Evolutionary conservation across 2,113 vertebrate species (phyloP), one percentile per base, ranked within the genome.

Genomic region (Oxyruncus cristatus): DNA sequence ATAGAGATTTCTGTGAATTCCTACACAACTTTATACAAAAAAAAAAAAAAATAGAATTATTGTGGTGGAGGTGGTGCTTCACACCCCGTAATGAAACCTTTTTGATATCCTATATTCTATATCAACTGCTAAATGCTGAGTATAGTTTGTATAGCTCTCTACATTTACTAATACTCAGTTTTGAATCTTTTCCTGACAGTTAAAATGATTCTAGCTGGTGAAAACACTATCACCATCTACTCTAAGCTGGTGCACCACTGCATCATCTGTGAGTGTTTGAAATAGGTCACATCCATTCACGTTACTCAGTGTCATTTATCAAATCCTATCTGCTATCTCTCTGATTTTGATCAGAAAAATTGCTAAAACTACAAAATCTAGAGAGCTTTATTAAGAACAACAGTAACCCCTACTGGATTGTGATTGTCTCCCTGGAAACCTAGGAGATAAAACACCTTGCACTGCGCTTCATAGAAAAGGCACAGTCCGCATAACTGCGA

Each of bases 381-480:
- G 96, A 88, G 95, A 91, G 83, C 73, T 97, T 96, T 97, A 88
- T 96, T 98, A 95, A 93, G 97, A 90, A 95, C 96, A 98, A 97
- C 85, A 96, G 94, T 97, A 97, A 93, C 88, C 75, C 96, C 94
- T 98, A 94, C 97, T 97, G 97, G 95, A 97, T 97, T 93, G 85
- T 93, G 94, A 88, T 74, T 82, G 97, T 98, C 97, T 98, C 98
- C 98, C 96, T 98, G 98, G 98, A 98, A 99, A 99, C 98, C 94
- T 90, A 94, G 92, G 93, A 96, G 87, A 97, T 96, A 97, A 96
- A 97, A 94, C 93, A 97, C 97, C 97, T 96, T 74, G 46, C 86
- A 52, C 88, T 88, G 89, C 92, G 89, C 92, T 86, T 71, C 1
- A 2, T 82, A 79, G 88, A 85, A 90, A 86, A 95, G 63, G 61